A percentile compares a stretch with the other conserved stretches of the same genome.
Conservation (phyloP, 2,797 vertebrate genomes). For the Phalloptychus januarius region DNA sequence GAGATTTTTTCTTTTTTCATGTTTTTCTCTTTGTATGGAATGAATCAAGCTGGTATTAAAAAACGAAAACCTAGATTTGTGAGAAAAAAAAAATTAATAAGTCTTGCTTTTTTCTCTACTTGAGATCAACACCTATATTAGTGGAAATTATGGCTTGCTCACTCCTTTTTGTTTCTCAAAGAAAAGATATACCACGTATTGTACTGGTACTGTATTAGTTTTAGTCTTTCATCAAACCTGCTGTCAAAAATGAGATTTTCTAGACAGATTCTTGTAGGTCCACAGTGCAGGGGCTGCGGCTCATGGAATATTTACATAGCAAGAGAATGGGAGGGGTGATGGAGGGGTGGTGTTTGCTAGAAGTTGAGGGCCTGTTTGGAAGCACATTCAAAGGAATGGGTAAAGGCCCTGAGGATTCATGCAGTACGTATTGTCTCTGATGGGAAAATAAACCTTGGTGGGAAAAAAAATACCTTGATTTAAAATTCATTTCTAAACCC, state of each 20-base stretch:
- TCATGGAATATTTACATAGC: conserved; percentile 82
- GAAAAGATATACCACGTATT: neutral
- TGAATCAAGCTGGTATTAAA: conserved; percentile 43
- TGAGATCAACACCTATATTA: conserved; percentile 5
- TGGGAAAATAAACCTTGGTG: conserved; percentile 70
- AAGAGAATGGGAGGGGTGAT: conserved; percentile 5
- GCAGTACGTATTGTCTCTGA: conserved; percentile 75
- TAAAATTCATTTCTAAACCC: conserved; percentile 81
- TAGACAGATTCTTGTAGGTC: conserved; percentile 63
- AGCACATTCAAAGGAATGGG: conserved; percentile 78
- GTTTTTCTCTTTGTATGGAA: conserved; percentile 48
- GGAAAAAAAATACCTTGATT: conserved; percentile 81
- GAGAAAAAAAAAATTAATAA: neutral
- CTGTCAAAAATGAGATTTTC: conserved; percentile 51
- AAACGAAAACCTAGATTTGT: neutral
- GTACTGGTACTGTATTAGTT: neutral
- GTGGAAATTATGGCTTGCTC: neutral
- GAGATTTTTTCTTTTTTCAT: conserved; percentile 54
- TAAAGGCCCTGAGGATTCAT: conserved; percentile 79
- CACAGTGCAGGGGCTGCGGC: conserved; percentile 54
- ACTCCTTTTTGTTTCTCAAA: neutral
- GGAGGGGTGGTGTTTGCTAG: conserved; percentile 34
- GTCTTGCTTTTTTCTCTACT: neutral
- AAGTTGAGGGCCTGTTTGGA: conserved; percentile 71
- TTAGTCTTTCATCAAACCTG: conserved; percentile 24